phyloP scores from a whole-genome alignment of 2,888 invertebrate genomes.

The Tribolium freemani region DNA sequence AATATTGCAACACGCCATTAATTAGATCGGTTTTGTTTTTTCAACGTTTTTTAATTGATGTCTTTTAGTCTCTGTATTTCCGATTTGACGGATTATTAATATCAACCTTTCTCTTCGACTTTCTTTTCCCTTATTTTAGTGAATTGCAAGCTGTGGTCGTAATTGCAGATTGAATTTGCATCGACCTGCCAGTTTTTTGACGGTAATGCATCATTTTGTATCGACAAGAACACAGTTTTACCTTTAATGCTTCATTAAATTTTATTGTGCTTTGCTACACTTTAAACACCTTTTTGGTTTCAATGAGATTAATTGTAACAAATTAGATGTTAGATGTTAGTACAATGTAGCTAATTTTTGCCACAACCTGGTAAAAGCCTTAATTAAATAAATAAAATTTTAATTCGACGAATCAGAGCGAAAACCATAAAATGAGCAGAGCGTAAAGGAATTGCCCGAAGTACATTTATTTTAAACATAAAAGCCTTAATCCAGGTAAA shows the following conservation, averaged over 20 bases:
- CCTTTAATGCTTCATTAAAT: neutral
- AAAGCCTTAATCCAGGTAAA: neutral
- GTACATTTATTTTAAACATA: neutral
- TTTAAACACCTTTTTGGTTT: too few species aligned
- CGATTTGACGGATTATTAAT: neutral
- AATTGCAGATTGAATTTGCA: neutral
- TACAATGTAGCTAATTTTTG: neutral
- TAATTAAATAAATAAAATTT: neutral
- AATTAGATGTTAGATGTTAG: too few species aligned
- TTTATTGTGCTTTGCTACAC: neutral
- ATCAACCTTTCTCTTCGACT: conserved; percentile 11
- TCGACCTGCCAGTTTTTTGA: neutral
- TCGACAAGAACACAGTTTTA: neutral
- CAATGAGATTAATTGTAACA: too few species aligned
- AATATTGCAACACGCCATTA: neutral
- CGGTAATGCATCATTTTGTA: neutral
- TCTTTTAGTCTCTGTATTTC: neutral
- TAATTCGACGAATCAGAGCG: neutral
- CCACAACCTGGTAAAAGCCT: neutral
- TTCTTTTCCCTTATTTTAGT: conserved; percentile 17
- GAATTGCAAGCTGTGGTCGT: neutral
- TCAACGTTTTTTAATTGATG: neutral
- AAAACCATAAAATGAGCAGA: neutral
- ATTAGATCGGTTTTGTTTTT: neutral
- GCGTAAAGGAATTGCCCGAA: neutral